phyloP scores from a whole-genome alignment of 2,113 vertebrate species.

The Ascaphus truei region DNA sequence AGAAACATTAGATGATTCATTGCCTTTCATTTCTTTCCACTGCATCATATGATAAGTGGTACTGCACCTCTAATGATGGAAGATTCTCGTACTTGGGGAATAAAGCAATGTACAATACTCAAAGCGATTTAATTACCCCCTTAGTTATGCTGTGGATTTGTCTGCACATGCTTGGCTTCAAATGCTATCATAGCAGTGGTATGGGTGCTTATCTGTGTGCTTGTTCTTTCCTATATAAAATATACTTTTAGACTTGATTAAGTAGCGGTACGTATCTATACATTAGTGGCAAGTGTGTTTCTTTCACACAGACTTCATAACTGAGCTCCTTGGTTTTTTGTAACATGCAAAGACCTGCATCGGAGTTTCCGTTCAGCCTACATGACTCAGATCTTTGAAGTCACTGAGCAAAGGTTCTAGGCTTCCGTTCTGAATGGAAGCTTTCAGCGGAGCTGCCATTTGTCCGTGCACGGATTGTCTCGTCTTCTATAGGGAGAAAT shows the following conservation, averaged over 20 bases:
- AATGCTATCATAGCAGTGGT: background rate
- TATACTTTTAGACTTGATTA: constrained; percentile 26
- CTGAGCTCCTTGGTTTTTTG: too few species aligned
- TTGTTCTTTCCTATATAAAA: constrained; percentile 25
- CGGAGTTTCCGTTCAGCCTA: too few species aligned
- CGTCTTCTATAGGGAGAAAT: constrained; percentile 37
- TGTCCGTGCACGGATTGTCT: constrained; percentile 39
- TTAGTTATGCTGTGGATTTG: background rate
- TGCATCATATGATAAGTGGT: background rate
- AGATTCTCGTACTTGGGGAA: constrained; percentile 2
- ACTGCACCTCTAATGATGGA: constrained; percentile 12
- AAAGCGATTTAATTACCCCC: too few species aligned
- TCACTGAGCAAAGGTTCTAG: constrained; percentile 42
- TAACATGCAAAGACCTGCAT: too few species aligned
- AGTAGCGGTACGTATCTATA: constrained; percentile 23
- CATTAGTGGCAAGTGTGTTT: background rate
- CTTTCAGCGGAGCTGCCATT: constrained; percentile 47
- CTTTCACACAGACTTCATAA: too few species aligned
- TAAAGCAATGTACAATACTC: too few species aligned
- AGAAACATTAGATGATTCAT: constrained; percentile 3
- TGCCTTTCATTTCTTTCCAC: background rate
- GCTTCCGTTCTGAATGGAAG: constrained; percentile 43
- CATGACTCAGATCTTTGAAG: constrained; percentile 49
- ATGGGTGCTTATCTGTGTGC: background rate
- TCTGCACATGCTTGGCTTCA: background rate